Evolutionary conservation across 1,140 invertebrate genomes (phyloP), one percentile per base, ranked within the genome.

Genomic region (Drosophila quadrilineata): DNA sequence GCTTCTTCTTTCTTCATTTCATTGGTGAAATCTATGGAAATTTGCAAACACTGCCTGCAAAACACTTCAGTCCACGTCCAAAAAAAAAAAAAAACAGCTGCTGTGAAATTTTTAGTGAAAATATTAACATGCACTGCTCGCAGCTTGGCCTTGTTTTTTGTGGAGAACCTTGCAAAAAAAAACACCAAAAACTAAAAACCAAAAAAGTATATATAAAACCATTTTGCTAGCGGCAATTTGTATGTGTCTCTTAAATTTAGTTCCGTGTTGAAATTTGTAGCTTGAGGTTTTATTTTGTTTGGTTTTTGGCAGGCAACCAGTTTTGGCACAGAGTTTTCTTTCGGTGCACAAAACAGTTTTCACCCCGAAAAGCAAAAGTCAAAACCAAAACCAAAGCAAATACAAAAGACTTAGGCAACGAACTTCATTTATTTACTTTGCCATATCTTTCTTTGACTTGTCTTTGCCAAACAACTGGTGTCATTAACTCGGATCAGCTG

Each of bases 331-430:
- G 21, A 21, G n/a, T n/a, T n/a, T n/a, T 45, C 40, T 53, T 46
- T 29, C 16, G 12, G 16, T 8, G 10, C 28, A 46, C 46, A 58
- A 57, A 22, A 21, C n/a, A 52, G 17, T 57, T 77, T 71, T 71
- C 62, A 74, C 53, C 59, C 29, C 57, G 74, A 71, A 48, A 33
- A n/a, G n/a, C n/a, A n/a, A n/a, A n/a, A n/a, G n/a, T n/a, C n/a
- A n/a, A n/a, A n/a, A n/a, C n/a, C n/a, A n/a, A n/a, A n/a, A n/a
- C n/a, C n/a, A n/a, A 26, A 33, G 17, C 17, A 22, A 40, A 72
- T 70, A 74, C 72, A 72, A 88, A 87, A 77, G 79, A 85, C 85
- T 88, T 76, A 68, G 65, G 71, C 52, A 69, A 84, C 71, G 62
- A 84, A 87, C 84, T 79, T 33, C 38, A n/a, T n/a, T 59, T 14